Percentiles rank a stretch among this genome's conserved stretches.
phyloP scores from a whole-genome alignment of 1,140 invertebrate species.

The Ips nitidus region DNA sequence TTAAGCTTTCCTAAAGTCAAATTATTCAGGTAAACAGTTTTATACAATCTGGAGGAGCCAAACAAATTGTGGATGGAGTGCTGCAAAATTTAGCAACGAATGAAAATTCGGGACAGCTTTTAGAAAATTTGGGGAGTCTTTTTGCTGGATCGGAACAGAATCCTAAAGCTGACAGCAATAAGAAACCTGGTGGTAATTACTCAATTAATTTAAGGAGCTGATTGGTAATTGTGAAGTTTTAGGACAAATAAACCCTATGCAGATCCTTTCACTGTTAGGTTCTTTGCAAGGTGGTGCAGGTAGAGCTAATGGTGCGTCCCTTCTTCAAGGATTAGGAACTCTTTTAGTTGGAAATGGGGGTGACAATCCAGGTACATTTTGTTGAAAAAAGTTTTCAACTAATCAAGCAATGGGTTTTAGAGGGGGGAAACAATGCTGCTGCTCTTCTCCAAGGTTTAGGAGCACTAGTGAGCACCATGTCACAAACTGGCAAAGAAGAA shows the following conservation, averaged over 20 bases:
- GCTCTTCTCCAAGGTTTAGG: slow-evolving; percentile 52
- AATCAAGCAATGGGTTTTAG: slow-evolving; percentile 1
- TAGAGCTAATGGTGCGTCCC: slow-evolving; percentile 19
- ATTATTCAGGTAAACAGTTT: slow-evolving; percentile 43
- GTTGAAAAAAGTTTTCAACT: neutral
- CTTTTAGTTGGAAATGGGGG: slow-evolving; percentile 39
- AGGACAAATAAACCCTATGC: slow-evolving; percentile 30
- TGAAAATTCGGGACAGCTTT: slow-evolving; percentile 48
- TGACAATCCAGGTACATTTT: slow-evolving; percentile 27
- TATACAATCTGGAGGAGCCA: slow-evolving; percentile 59
- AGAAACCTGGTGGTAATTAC: no score
- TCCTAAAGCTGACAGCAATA: no score
- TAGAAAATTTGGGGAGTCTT: slow-evolving; percentile 22
- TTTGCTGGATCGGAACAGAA: neutral
- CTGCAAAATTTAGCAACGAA: slow-evolving; percentile 34
- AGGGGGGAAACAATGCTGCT: slow-evolving; percentile 17
- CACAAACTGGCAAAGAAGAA: slow-evolving; percentile 4
- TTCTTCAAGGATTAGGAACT: slow-evolving; percentile 53
- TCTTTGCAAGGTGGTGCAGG: slow-evolving; percentile 26
- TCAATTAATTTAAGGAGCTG: neutral
- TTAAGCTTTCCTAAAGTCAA: neutral
- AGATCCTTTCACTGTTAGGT: slow-evolving; percentile 23
- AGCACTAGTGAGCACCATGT: slow-evolving; percentile 44
- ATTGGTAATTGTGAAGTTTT: neutral
- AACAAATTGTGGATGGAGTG: slow-evolving; percentile 41